Percentiles rank a stretch among this genome's conserved stretches.
Conservation (phyloP, 2,797 vertebrate species). For the Xenops minutus region DNA sequence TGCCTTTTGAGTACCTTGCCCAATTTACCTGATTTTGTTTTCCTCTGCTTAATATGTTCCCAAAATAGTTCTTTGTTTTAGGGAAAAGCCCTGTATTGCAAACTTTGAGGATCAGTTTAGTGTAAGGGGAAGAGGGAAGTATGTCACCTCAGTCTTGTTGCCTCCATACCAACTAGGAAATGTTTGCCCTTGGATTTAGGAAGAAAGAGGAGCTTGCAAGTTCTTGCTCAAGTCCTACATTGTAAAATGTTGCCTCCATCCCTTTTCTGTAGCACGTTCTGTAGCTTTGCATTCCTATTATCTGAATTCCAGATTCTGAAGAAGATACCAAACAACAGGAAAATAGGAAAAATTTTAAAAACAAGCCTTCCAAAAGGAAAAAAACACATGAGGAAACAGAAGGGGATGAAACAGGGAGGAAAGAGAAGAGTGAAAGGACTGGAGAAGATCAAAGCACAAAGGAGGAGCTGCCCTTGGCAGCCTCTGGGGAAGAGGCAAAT, state of each 20-base stretch:
- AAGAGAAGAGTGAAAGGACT: neutral
- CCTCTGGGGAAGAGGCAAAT: neutral
- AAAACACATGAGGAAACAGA: neutral
- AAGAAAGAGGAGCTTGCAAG: neutral
- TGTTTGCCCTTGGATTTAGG: neutral
- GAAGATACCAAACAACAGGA: neutral
- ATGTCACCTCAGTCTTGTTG: neutral
- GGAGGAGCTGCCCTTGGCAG: neutral
- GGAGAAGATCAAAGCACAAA: neutral
- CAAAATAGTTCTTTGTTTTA: rapidly evolving
- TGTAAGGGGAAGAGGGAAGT: neutral
- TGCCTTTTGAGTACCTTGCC: neutral
- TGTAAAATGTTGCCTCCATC: neutral
- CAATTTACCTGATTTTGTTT: neutral
- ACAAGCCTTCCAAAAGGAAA: neutral
- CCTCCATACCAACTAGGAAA: rapidly evolving
- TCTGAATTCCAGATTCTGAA: neutral
- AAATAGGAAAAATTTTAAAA: neutral
- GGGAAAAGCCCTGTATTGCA: rapidly evolving
- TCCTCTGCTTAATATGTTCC: neutral
- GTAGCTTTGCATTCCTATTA: neutral
- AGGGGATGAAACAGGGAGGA: neutral
- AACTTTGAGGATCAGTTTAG: neutral
- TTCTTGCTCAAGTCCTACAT: rapidly evolving
- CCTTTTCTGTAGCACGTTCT: rapidly evolving